A percentile compares a stretch with the other conserved stretches of the same genome.
Conservation (phyloP, 2,113 vertebrate species). For the Pterocles gutturalis region DNA sequence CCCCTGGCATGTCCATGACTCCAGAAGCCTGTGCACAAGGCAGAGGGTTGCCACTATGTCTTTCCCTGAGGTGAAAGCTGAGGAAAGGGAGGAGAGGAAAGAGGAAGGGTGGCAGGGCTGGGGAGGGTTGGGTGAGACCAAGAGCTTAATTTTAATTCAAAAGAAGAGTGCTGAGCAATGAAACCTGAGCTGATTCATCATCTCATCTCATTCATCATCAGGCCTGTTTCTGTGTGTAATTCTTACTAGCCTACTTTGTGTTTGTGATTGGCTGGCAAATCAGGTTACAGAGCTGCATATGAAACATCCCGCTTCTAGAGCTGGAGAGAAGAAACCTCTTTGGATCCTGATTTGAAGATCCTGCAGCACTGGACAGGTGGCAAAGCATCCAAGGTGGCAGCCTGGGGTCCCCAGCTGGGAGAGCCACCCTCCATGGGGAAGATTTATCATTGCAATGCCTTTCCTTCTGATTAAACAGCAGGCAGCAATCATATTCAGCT, state of each 20-base stretch:
- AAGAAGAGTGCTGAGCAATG: background rate
- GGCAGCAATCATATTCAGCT: background rate
- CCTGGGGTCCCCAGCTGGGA: background rate
- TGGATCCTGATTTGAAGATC: background rate
- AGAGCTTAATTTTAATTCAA: background rate
- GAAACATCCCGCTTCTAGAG: background rate
- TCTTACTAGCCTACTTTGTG: background rate
- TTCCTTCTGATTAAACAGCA: background rate
- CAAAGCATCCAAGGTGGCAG: background rate
- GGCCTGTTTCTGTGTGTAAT: background rate
- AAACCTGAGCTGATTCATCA: background rate
- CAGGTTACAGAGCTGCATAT: background rate
- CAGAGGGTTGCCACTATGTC: rapidly evolving
- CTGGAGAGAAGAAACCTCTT: background rate
- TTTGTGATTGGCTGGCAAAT: background rate
- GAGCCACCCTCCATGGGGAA: background rate
- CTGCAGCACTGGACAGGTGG: background rate
- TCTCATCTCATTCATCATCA: background rate
- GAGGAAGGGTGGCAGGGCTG: background rate
- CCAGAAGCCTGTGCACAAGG: background rate
- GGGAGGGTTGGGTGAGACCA: background rate
- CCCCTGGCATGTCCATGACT: background rate
- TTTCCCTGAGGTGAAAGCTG: background rate
- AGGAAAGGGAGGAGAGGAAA: background rate
- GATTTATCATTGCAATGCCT: background rate